phyloP scores from a whole-genome alignment of 2,797 vertebrate species.

The Etheostoma perlongum region DNA sequence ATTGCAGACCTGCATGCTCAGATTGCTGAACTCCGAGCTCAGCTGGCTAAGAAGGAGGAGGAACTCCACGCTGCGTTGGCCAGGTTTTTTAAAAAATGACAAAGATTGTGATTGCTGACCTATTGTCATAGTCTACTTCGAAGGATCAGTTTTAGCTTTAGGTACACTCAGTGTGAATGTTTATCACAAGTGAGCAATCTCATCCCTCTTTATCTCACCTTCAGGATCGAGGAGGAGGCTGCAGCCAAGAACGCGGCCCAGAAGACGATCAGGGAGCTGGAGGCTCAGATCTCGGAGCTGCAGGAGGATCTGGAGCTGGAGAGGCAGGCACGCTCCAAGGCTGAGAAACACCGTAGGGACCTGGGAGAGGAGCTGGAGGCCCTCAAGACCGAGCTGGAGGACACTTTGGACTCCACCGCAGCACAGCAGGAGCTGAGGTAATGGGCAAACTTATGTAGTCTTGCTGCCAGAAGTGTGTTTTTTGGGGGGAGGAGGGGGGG shows the following conservation, averaged over 20 bases:
- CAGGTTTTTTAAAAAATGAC: conserved; percentile 79
- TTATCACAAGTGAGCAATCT: background rate
- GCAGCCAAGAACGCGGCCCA: conserved; percentile 92
- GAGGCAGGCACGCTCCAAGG: conserved; percentile 89
- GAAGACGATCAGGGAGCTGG: conserved; percentile 94
- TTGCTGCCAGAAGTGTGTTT: too few relatives aligned
- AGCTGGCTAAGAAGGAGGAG: conserved; percentile 97
- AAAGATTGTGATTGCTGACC: background rate
- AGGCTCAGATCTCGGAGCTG: conserved; percentile 94
- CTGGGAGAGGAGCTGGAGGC: conserved; percentile 96
- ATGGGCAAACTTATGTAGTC: background rate
- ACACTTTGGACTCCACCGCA: conserved; percentile 94
- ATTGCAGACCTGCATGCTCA: conserved; percentile 95
- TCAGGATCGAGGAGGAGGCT: conserved; percentile 94
- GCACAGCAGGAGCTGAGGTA: conserved; percentile 95
- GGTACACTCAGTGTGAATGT: too few relatives aligned
- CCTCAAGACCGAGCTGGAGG: conserved; percentile 95
- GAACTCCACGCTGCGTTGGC: conserved; percentile 92
- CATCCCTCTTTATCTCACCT: background rate
- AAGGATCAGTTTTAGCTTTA: background rate
- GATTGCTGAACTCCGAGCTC: conserved; percentile 94
- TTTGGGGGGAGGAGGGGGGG: rapidly evolving
- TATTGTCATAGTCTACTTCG: background rate
- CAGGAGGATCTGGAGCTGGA: conserved; percentile 97
- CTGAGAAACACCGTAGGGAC: conserved; percentile 93